These are phyloP conservation scores for Xylocopa sonorina DNA, from an alignment of 1,140 invertebrate species.

Conservation along the genomic window DNA sequence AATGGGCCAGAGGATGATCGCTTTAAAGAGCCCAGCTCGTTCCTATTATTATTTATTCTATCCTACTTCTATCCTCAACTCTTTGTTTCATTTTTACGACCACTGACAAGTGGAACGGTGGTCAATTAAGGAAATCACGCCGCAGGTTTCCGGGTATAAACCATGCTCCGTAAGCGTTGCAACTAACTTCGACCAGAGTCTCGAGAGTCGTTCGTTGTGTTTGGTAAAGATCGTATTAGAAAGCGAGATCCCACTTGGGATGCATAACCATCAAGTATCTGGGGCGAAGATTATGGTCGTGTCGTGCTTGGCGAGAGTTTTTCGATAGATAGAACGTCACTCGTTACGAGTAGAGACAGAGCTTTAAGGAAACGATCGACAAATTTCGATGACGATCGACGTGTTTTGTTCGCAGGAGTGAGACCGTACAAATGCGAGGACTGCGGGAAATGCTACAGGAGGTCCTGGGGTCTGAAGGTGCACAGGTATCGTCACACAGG, in stretches of 20 bases:
- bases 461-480: conserved; percentile 59
- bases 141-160: conserved; percentile 15
- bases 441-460: conserved; percentile 57
- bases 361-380: too few relatives aligned
- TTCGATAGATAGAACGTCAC: too few relatives aligned
- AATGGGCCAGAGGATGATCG: background rate
- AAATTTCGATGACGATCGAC: background rate
- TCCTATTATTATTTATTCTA: background rate
- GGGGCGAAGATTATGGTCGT: too few relatives aligned
- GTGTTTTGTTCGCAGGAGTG: conserved; percentile 1
- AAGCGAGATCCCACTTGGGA: too few relatives aligned
- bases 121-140: background rate
- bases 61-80: background rate
- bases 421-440: conserved; percentile 52
- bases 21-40: background rate
- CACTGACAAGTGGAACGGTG: background rate
- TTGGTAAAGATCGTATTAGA: too few relatives aligned
- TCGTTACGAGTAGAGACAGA: too few relatives aligned
- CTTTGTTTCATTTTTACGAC: background rate
- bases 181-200: background rate
- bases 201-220: background rate
- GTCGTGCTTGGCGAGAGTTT: too few relatives aligned
- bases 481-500: conserved; percentile 58
- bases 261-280: too few relatives aligned
- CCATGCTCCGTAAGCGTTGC: conserved; percentile 3